These are phyloP conservation scores for Planococcus citri DNA, from an alignment of 1,140 invertebrate genomes.

Conservation along the genomic window DNA sequence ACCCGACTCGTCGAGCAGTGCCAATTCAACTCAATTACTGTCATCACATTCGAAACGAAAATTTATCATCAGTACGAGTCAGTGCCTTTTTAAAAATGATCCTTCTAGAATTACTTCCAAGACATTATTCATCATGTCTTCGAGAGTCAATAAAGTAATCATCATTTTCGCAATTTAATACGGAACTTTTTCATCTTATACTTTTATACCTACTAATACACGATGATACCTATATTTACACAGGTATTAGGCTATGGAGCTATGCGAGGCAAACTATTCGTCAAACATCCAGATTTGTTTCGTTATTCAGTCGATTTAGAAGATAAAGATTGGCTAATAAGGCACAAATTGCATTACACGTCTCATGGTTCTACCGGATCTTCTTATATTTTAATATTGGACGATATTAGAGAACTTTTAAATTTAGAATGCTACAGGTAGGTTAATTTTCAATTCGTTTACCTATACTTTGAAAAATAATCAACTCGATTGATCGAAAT, in stretches of 20 bases:
- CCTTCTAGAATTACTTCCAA: constrained; percentile 51
- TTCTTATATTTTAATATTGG: constrained; percentile 58
- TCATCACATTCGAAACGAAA: constrained; percentile 24
- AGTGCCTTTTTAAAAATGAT: constrained; percentile 36
- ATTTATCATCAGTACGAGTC: neutral
- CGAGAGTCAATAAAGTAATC: constrained; percentile 29
- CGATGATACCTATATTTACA: neutral
- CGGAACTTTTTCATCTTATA: neutral
- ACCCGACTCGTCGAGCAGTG: neutral
- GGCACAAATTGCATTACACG: constrained; percentile 54
- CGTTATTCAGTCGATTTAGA: constrained; percentile 66
- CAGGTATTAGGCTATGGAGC: constrained; percentile 4
- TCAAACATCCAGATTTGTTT: constrained; percentile 57
- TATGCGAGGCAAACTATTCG: constrained; percentile 12
- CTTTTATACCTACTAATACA: no score
- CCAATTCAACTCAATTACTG: constrained; percentile 31
- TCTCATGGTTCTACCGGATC: constrained; percentile 39
- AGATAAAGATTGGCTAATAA: constrained; percentile 69
- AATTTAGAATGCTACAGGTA: constrained; percentile 55
- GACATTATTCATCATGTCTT: constrained; percentile 59
- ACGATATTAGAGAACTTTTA: constrained; percentile 63
- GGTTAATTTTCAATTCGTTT: no score
- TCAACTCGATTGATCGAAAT: neutral
- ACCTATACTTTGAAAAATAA: no score
- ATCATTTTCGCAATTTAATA: neutral